phyloP scores from a whole-genome alignment of 2,888 invertebrate genomes.

The Lepeophtheirus nordmannii region DNA sequence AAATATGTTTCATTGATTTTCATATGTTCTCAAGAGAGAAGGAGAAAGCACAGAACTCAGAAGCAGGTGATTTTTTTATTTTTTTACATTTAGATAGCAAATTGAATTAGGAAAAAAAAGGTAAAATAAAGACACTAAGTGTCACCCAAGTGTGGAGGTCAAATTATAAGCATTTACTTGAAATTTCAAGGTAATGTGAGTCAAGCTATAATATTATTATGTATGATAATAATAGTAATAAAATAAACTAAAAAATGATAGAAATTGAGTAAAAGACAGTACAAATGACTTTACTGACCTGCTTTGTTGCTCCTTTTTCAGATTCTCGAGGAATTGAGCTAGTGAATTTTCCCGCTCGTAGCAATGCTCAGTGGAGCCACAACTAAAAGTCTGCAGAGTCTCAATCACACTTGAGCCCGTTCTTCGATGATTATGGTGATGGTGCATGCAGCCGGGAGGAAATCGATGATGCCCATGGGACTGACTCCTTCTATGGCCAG shows the following conservation, averaged over 20 bases:
- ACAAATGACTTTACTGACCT: constrained; percentile 1
- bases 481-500: constrained; percentile 9
- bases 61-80: too few species aligned
- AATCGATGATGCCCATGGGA: constrained; percentile 15
- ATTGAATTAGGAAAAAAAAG: too few species aligned
- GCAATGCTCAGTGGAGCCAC: constrained; percentile 1
- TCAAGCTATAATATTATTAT: too few species aligned
- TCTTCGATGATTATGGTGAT: neutral
- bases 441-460: neutral
- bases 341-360: constrained; percentile 6
- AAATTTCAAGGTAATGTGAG: too few species aligned
- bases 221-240: too few species aligned
- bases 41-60: too few species aligned
- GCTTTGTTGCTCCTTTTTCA: constrained; percentile 10
- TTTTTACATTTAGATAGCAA: too few species aligned
- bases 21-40: too few species aligned
- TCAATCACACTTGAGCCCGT: constrained; percentile 16
- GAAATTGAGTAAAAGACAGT: neutral
- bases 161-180: too few species aligned
- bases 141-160: too few species aligned
- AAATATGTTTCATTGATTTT: too few species aligned
- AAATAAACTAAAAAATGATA: neutral
- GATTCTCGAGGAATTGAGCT: constrained; percentile 15
- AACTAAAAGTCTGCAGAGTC: constrained; percentile 15
- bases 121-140: too few species aligned